phyloP scores from a whole-genome alignment of 53 echinoderm and acorn worm genomes.

The Pentamera pediparva region DNA sequence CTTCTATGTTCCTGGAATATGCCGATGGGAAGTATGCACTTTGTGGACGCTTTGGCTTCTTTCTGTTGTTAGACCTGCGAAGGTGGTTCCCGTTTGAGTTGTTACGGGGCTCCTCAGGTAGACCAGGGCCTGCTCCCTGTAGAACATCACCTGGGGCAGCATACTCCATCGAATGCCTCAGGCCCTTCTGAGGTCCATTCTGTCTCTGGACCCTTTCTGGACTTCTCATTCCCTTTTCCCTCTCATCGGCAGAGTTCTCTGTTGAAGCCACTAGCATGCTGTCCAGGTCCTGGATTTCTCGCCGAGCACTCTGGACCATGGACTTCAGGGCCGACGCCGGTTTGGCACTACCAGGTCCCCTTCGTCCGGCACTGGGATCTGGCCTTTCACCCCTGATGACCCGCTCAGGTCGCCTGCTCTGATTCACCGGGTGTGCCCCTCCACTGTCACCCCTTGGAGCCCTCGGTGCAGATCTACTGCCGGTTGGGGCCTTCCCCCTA shows the following conservation, averaged over 20 bases:
- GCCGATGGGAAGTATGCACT: conserved; percentile 44
- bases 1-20: conserved; percentile 66
- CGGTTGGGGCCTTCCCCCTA: conserved; percentile 19
- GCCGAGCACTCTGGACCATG: conserved; percentile 55
- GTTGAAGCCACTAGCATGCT: conserved; percentile 71
- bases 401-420: conserved; percentile 19
- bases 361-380: background rate
- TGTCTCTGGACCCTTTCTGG: conserved; percentile 9
- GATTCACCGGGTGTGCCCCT: conserved; percentile 24
- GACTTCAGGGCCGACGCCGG: conserved; percentile 79
- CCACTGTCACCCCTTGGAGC: conserved; percentile 35
- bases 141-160: conserved; percentile 14
- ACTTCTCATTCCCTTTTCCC: background rate
- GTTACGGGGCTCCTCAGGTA: conserved; percentile 62
- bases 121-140: conserved; percentile 29
- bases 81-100: conserved; percentile 89
- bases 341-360: conserved; percentile 66
- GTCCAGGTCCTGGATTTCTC: conserved; percentile 78
- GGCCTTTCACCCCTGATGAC: background rate
- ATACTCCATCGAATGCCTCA: conserved; percentile 9
- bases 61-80: background rate
- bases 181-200: conserved; percentile 9
- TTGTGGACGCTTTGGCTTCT: conserved; percentile 32
- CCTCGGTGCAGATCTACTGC: conserved; percentile 25
- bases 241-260: background rate